Percentiles rank a stretch among this genome's conserved stretches.
Conservation (phyloP, 2,888 invertebrate genomes). For the Watsonalla cultraria region DNA sequence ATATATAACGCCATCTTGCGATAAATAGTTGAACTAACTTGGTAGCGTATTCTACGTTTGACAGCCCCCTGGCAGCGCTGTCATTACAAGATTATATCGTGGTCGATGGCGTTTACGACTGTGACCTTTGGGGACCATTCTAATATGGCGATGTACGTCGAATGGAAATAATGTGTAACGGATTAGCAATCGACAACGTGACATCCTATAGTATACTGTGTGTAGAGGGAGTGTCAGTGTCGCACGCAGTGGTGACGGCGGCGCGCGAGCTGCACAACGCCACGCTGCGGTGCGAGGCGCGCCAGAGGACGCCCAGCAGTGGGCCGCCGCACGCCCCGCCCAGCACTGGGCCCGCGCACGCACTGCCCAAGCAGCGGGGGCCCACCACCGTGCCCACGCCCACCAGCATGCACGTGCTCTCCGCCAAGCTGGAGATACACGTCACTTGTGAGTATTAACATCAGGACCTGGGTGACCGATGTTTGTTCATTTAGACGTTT, state of each 20-base stretch:
- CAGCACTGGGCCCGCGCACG: slow-evolving; percentile 59
- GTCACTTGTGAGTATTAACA: slow-evolving; percentile 62
- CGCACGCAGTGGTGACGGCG: slow-evolving; percentile 84
- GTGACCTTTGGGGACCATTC: too few relatives aligned
- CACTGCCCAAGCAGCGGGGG: slow-evolving; percentile 19
- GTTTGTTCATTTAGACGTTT: too few relatives aligned
- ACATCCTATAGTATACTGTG: too few relatives aligned
- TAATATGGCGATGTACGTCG: too few relatives aligned
- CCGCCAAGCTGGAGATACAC: slow-evolving; percentile 65
- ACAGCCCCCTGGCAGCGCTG: too few relatives aligned
- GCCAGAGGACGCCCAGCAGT: slow-evolving; percentile 79
- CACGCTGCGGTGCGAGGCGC: slow-evolving; percentile 88
- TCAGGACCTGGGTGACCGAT: too few relatives aligned
- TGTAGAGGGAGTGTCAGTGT: slow-evolving; percentile 56
- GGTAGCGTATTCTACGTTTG: too few relatives aligned
- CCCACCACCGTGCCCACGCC: slow-evolving; percentile 75
- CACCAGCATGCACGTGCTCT: slow-evolving; percentile 54
- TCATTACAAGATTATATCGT: too few relatives aligned
- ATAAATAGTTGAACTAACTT: too few relatives aligned
- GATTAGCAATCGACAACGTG: too few relatives aligned
- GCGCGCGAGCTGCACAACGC: slow-evolving; percentile 92
- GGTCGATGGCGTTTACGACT: too few relatives aligned
- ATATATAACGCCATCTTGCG: too few relatives aligned
- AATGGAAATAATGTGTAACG: neutral
- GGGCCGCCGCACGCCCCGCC: slow-evolving; percentile 58